Base-by-base conservation (phyloP, 2,888 invertebrate species). In the Cephalotes varians region DNA sequence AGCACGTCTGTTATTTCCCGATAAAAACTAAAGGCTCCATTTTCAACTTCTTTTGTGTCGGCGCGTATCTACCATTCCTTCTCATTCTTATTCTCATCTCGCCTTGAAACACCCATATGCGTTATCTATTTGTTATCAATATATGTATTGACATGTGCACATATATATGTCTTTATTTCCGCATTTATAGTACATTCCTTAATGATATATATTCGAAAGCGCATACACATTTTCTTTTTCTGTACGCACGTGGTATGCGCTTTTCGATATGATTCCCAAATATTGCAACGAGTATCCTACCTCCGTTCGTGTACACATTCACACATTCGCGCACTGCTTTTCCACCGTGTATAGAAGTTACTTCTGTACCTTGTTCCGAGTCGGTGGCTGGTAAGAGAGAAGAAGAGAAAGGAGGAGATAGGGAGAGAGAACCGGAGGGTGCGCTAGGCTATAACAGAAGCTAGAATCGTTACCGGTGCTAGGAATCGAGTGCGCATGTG, bases 1-100 rank as follows among this genome's bases (percentile, higher is more conserved):
- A 94, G 93, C 94, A 92, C 92, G 91, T 93, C 91, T 93, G 93
- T 93, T 93, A 93, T 91, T 92, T 90, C 86, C 58, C 92, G 92
- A 94, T 94, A 94, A 94, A 94, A 94, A 93, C 92, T 92, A 92
- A 93, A 92, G 93, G 92, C 93, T 92, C 93, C 91, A 92, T 93
- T 93, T 90, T 91, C 92, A 93, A 92, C 91, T 92, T 93, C 92
- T 71, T 34, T 40, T 92, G 90, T 91, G 87, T 90, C 87, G 89
- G 88, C 87, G 88, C 31, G 10, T 60, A 73, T n/a, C 15, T 60
- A 44, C 5, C 9, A 31, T 44, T 28, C 28, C 18, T 65, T 3
- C 3, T 18, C 47, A n/a, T 51, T 67, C 12, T n/a, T 18, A 25
- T 44, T 44, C 15, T 3, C 34, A 7, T 65, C 25, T 2, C n/a